These are phyloP conservation scores for Merops nubicus DNA, from an alignment of 2,113 vertebrate species.

Conservation along the genomic window DNA sequence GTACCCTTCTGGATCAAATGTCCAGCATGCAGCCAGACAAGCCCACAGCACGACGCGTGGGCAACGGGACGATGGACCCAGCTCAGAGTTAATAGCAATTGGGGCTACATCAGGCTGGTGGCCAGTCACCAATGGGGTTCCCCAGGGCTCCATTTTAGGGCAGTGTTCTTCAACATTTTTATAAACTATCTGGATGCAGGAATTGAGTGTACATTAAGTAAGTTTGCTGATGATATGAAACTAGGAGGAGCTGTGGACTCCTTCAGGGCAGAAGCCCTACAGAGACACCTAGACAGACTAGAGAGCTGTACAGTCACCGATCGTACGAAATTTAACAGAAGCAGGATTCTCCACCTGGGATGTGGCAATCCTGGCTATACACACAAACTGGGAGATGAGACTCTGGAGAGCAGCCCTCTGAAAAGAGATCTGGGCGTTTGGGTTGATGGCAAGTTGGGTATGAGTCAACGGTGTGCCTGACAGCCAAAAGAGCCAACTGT, in stretches of 20 bases:
- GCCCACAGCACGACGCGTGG: fast-evolving
- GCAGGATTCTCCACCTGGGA: not conserved
- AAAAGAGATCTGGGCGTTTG: not conserved
- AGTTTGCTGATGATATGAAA: not conserved
- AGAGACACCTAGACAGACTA: not conserved
- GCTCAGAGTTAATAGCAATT: not conserved
- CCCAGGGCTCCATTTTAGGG: not conserved
- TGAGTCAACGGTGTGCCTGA: not conserved
- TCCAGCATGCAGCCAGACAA: not conserved
- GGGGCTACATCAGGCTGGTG: not conserved
- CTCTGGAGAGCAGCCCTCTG: fast-evolving
- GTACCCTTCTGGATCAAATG: not conserved
- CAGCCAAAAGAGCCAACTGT: too few relatives aligned
- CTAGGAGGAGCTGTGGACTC: not conserved
- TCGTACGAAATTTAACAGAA: not conserved
- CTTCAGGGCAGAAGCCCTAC: not conserved
- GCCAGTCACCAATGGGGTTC: not conserved
- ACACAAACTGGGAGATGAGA: fast-evolving
- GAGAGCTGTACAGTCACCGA: not conserved
- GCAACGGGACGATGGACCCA: not conserved
- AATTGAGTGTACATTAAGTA: not conserved
- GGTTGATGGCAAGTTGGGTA: not conserved
- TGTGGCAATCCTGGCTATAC: not conserved
- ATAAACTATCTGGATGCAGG: not conserved
- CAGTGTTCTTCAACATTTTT: not conserved